These are phyloP conservation scores for Enteromius treurensis DNA, from an alignment of 2,797 vertebrate genomes.

Conservation along the genomic window DNA sequence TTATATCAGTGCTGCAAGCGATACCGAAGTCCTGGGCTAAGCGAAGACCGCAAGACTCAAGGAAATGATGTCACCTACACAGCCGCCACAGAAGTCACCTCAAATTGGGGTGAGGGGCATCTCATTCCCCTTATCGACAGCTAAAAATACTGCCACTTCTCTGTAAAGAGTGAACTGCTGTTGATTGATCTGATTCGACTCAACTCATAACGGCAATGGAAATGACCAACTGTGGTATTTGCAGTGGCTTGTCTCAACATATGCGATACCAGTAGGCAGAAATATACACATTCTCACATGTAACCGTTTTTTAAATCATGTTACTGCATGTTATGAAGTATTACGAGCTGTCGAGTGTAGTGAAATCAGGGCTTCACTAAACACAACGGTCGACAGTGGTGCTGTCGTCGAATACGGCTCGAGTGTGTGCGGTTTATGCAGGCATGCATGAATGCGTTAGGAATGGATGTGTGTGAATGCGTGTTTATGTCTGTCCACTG, in stretches of 20 bases:
- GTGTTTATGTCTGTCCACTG: conserved; percentile 66
- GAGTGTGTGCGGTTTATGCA: conserved; percentile 41
- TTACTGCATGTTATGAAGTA: conserved; percentile 54
- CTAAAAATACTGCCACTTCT: conserved; percentile 75
- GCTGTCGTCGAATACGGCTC: conserved; percentile 30
- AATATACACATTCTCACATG: conserved; percentile 39
- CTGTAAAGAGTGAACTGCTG: conserved; percentile 49
- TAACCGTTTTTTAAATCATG: conserved; percentile 45
- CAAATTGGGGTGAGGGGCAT: conserved; percentile 56
- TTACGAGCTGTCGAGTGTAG: conserved; percentile 51
- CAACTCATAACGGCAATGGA: neutral
- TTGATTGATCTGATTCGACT: conserved; percentile 25
- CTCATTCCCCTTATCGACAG: conserved; percentile 57
- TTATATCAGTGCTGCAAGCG: conserved; percentile 26
- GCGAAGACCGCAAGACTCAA: conserved; percentile 15
- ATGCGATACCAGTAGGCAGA: conserved; percentile 32
- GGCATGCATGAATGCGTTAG: conserved; percentile 37
- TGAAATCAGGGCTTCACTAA: conserved; percentile 50
- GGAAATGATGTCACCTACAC: conserved; percentile 20
- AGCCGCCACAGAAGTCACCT: conserved; percentile 10
- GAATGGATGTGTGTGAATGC: conserved; percentile 58
- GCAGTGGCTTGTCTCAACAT: conserved; percentile 46
- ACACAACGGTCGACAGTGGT: conserved; percentile 27
- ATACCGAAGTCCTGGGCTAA: conserved; percentile 4
- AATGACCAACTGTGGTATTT: conserved; percentile 26